Base-by-base conservation (phyloP, 2,888 invertebrate species). In the Drosophila macrothrix region DNA sequence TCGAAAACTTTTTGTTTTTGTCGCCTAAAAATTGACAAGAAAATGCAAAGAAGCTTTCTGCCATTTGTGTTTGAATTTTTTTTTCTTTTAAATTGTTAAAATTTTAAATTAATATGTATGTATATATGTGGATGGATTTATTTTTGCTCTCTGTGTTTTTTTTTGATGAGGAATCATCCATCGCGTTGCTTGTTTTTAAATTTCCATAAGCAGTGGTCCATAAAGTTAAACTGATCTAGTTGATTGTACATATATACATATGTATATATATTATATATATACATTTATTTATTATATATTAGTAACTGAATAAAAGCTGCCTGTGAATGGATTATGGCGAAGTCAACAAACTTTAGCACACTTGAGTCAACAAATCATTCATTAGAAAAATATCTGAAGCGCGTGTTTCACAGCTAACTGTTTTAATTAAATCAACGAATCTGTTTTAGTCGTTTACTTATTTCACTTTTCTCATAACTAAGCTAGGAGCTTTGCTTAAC, bases 311-410 rank as follows among this genome's bases (percentile, higher is more conserved):
- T 35, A 35, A 35, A 35, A 14, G 14, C 33, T 19, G 22, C 29
- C 25, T 58, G n/a, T 37, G 59, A 75, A 68, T 63, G 58, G 29
- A 41, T 29, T 43, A 22, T 33, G 10, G 2, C 37, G 39, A 70
- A 70, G 78, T 79, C 59, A 79, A 68, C 56, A 78, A 77, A 78
- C 87, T 64, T 52, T 68, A 12, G 25, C 29, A 49, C 78, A 83
- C 69, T 70, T 84, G 84, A 65, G 64, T 63, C 69, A 86, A 76
- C 58, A 77, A 68, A 81, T 69, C 56, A 62, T 70, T 77, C 50
- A 65, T 73, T 77, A 67, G 69, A 81, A 59, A 58, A 60, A 65
- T 64, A 62, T 28, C 2, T 10, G 28, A 28, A 37, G 33, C 33
- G 58, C 31, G 16, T 31, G 25, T 53, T 33, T 28, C 25, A 39